Evolutionary conservation across 2,888 invertebrate genomes (phyloP), one percentile per base, ranked within the genome.

Genomic region (Pterobdella sp.): DNA sequence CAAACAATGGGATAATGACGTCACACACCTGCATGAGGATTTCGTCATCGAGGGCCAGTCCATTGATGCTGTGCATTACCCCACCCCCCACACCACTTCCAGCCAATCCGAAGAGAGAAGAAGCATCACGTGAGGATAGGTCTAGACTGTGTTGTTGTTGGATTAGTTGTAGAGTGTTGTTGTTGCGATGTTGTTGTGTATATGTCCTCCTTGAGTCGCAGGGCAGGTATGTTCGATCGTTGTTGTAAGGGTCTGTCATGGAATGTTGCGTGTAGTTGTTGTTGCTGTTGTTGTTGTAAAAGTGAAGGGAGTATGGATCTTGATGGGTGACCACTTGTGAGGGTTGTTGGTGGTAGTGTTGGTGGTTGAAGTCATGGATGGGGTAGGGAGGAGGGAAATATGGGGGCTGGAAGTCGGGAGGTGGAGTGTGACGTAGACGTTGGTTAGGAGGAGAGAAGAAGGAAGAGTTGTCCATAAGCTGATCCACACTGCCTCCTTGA

Each of bases 21-120:
- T 3, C 32, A 34, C 65, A 29, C 4, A 71, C 71, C 71, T 71
- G 71, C 71, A 71, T 71, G n/a, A 71, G 60, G 60, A 71, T 60
- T 22, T 71, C 71, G 14, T 71, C 71, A 32, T 71, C 71, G n/a
- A 71, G 35, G n/a, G 63, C 71, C 31, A 65, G 65, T 29, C 65
- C 65, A 34, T 65, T 65, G 4, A 65, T 65, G 65, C 31, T 29
- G 14, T 65, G 65, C 52, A 71, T 71, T 18, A 71, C 71, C 34
- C 71, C 71, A n/a, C 71, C 63, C 31, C 71, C 71, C 10, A 56
- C 60, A n/a, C 35, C 34, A 29, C 32, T 36, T n/a, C 71, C 63
- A 60, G 63, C 71, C 71, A 71, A 71, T 71, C 63, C 60, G 63
- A 60, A 71, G 36, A 71, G 71, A 71, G 71, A 63, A 26, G 71